Evolutionary conservation across 2,113 vertebrate genomes (phyloP).

Genomic region (Brienomyrus longianalis): DNA sequence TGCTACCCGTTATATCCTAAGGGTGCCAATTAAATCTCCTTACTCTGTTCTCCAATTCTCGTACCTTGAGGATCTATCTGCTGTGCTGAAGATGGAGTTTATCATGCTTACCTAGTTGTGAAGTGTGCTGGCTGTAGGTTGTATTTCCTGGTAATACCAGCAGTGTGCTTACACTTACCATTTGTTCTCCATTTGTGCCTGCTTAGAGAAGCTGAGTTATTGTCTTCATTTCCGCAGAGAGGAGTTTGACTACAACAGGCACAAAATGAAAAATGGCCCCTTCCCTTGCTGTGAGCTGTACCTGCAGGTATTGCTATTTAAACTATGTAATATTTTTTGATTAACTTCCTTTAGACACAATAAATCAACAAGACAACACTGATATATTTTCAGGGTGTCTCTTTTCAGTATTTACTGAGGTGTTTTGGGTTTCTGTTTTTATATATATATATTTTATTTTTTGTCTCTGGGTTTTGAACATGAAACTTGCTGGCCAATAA

Average conservation of each 20-base stretch:
- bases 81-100: neutral
- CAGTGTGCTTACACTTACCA: neutral
- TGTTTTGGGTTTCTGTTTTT: neutral
- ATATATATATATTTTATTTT: neutral
- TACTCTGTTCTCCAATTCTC: neutral
- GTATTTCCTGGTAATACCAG: neutral
- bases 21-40: neutral
- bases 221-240: constrained; percentile 43
- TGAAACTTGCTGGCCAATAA: neutral
- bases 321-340: constrained; percentile 17
- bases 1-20: neutral
- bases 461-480: neutral
- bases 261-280: neutral
- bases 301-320: constrained; percentile 43
- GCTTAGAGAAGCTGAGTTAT: neutral
- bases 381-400: neutral
- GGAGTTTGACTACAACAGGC: constrained; percentile 30
- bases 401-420: neutral
- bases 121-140: neutral
- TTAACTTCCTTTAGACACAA: neutral
- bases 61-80: neutral
- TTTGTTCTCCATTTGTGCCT: constrained; percentile 8
- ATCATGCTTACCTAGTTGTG: neutral
- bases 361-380: neutral
- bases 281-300: constrained; percentile 44